These are phyloP conservation scores for Orchestia grillus DNA, from an alignment of 1,140 invertebrate genomes.

Conservation along the genomic window DNA sequence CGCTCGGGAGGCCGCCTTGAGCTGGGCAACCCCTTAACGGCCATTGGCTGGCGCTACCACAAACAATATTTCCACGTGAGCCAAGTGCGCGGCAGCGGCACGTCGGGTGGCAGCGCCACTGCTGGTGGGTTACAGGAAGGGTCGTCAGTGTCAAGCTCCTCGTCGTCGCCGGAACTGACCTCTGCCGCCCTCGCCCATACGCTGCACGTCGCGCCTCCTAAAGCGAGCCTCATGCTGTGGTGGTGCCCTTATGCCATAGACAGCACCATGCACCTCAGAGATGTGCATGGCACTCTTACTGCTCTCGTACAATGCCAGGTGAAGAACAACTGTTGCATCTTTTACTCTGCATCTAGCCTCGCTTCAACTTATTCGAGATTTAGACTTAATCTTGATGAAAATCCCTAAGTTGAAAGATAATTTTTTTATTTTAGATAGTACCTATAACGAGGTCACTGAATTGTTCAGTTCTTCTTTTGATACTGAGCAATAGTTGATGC, in stretches of 20 bases:
- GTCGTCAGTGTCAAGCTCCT: constrained; percentile 7
- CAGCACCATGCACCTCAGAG: constrained; percentile 64
- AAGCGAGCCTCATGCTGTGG: constrained; percentile 64
- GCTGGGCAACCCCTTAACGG: constrained; percentile 60
- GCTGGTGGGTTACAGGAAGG: not conserved
- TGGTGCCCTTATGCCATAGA: constrained; percentile 67
- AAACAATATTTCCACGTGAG: constrained; percentile 64
- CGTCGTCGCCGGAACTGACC: constrained; percentile 3
- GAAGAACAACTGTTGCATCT: not conserved
- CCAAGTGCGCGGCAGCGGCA: constrained; percentile 58
- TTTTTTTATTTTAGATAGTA: too few relatives aligned
- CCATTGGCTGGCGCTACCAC: constrained; percentile 61
- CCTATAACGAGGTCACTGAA: too few relatives aligned
- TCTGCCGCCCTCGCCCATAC: constrained; percentile 40
- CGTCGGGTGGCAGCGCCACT: not conserved
- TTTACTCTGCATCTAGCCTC: not conserved
- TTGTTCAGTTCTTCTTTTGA: too few relatives aligned
- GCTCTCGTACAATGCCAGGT: constrained; percentile 66
- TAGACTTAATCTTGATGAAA: not conserved
- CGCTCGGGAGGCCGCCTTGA: constrained; percentile 64
- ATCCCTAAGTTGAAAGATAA: too few relatives aligned
- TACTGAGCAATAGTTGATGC: too few relatives aligned
- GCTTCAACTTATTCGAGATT: not conserved
- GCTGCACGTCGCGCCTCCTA: constrained; percentile 51
- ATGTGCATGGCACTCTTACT: constrained; percentile 65